Base-by-base conservation (phyloP, 2,888 invertebrate species). In the Camponotus fellah region DNA sequence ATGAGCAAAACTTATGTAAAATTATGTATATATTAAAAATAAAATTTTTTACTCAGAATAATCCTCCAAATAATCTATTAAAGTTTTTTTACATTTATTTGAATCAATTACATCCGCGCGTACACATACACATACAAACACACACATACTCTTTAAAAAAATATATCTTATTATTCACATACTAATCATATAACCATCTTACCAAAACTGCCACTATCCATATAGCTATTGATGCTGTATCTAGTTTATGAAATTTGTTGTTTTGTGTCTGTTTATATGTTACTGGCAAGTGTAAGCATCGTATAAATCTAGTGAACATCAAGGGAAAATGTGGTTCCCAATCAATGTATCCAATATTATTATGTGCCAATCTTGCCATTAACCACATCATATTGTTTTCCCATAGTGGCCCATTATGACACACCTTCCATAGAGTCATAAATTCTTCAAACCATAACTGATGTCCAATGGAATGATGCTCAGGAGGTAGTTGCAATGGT, bases 241-340 rank as follows among this genome's bases (percentile, higher is more conserved):
- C 95, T n/a, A 96, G 93, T 64, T 95, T 95, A 88, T 96, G 96
- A 72, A 93, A 95, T 92, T 95, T 97, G 84, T 95, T 95, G 90
- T 95, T 95, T 93, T 96, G 96, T 92, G 96, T 95, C 96, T 97
- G 96, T 92, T 97, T 97, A 92, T 97, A 97, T 85, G 96, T 96
- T 79, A 98, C 98, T 0, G 98, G 98, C 75, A 99, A 95, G 92
- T 97, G 97, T 77, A 98, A 96, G 58, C 97, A 96, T 87, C 97
- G 96, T 85, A 98, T 95, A 93, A 96, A 97, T 93, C 97, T 95
- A 14, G 96, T 96, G 92, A 97, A 98, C 96, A 98, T 97, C 80
- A 96, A 95, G 0, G 98, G 97, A 75, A 98, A 96, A 92, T 98
- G 96, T 0, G 98, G 97, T 85, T 97, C 97, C 99, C 99, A 99